Base-by-base conservation (phyloP, 2,797 vertebrate species). In the Syncerus caffer region DNA sequence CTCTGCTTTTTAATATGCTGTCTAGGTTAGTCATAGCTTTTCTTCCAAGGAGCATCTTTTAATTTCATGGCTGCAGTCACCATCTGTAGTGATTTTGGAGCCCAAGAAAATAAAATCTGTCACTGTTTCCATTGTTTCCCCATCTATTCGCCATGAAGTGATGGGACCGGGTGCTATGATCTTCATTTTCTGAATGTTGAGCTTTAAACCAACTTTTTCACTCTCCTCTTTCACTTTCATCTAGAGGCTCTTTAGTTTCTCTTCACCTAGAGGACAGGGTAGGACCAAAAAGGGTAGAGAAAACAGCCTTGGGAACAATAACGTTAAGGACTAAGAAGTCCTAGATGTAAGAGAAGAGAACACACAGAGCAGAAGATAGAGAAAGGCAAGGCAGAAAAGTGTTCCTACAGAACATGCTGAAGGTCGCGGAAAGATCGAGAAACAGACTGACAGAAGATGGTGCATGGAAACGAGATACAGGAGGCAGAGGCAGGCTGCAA, bases 401-500 rank as follows among this genome's bases (percentile, higher is more conserved):
- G 45, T 84, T 83, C 62, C 13, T 84, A n/a, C 55, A 50, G 19
- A 29, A 89, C 15, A 31, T 21, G 55, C 10, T 12, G 13, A 45
- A 34, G 10, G 90, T 47, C 34, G 62, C 9, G 1, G 7, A 15
- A 84, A 84, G 14, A 50, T 29, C 15, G 47, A 64, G 55, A 85
- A 57, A 78, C 17, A 45, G 50, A 45, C 9, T 57, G 34, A 17
- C 12, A 31, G 55, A 84, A 29, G 29, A 55, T 7, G 34, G 45
- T 42, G 27, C 5, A 2, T 0, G 0, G 51, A 62, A 62, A 51
- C 47, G 38, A 47, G 45, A 60, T 4, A 31, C 29, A 23, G 10
- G 29, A 71, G 34, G 34, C 16, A 55, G 55, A 74, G 15, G 34
- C 16, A 64, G n/a, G 25, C 11, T 9, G 55, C 29, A 76, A 25